Evolutionary conservation across 1,140 invertebrate species (phyloP).

Genomic region (Popillia japonica): DNA sequence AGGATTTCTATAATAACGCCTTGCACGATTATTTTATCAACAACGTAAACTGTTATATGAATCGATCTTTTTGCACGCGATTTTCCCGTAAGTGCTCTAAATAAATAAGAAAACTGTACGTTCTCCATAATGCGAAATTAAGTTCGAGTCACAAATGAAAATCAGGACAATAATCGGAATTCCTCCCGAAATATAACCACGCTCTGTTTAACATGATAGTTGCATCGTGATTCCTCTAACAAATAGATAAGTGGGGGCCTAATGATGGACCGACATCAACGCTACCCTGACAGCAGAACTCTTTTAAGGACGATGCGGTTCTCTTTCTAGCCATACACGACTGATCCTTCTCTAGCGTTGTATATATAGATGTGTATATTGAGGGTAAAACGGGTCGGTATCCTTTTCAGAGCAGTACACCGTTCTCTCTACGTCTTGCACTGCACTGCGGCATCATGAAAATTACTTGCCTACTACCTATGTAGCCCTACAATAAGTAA

Average conservation of each 20-base stretch:
- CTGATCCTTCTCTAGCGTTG: not conserved
- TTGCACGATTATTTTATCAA: constrained; percentile 31
- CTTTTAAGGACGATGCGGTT: too few species aligned
- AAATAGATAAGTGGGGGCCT: constrained; percentile 11
- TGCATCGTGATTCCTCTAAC: not conserved
- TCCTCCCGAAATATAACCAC: not conserved
- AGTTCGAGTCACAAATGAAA: constrained; percentile 50
- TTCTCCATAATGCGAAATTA: constrained; percentile 42
- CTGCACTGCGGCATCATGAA: constrained; percentile 35
- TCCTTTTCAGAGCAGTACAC: constrained; percentile 15
- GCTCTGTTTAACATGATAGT: constrained; percentile 13
- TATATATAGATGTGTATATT: constrained; percentile 3
- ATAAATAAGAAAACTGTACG: not conserved
- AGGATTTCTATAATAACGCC: constrained; percentile 25
- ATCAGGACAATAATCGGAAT: constrained; percentile 34
- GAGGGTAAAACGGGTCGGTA: constrained; percentile 1
- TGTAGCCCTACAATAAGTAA: constrained; percentile 29
- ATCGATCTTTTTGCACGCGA: not conserved
- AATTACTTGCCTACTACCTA: constrained; percentile 33
- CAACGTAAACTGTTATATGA: constrained; percentile 21
- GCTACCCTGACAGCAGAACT: not conserved
- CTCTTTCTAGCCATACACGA: not conserved
- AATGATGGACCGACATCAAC: constrained; percentile 22
- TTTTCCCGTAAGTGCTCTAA: not conserved
- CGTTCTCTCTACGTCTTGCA: constrained; percentile 18